A percentile compares a stretch with the other conserved stretches of the same genome.
phyloP scores from a whole-genome alignment of 1,140 invertebrate species.

The Camponotus vicinus region DNA sequence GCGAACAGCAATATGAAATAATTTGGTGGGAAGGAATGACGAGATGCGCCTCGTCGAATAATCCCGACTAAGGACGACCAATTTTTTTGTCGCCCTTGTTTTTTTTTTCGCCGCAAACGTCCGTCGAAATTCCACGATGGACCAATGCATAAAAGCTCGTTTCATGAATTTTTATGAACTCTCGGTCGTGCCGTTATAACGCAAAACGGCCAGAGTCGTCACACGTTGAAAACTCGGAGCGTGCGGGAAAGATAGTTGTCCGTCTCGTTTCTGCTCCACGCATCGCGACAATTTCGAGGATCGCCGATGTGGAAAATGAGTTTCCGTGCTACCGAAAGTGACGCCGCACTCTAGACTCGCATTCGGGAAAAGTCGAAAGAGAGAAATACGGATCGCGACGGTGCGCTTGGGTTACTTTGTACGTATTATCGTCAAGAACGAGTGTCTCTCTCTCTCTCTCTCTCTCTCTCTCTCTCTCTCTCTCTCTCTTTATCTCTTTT shows the following conservation, averaged over 20 bases:
- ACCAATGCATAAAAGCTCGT: slow-evolving; percentile 42
- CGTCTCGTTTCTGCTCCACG: slow-evolving; percentile 32
- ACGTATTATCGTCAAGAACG: slow-evolving; percentile 51
- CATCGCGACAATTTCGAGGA: slow-evolving; percentile 78
- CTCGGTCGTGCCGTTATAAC: slow-evolving; percentile 1
- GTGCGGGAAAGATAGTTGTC: slow-evolving; percentile 39
- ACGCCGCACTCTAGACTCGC: slow-evolving; percentile 23
- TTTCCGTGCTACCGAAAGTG: slow-evolving; percentile 74
- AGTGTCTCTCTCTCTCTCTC: slow-evolving; percentile 13
- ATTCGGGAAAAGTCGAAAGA: slow-evolving; percentile 52
- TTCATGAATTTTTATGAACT: slow-evolving; percentile 62
- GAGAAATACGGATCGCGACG: slow-evolving; percentile 49
- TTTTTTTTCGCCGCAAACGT: not conserved
- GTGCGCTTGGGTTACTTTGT: slow-evolving; percentile 50
- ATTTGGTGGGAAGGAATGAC: not conserved
- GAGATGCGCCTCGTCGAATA: not conserved
- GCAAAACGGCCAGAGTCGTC: slow-evolving; percentile 50
- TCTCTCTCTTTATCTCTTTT: not conserved
- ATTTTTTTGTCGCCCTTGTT: not conserved
- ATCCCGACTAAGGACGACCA: not conserved
- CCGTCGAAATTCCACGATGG: slow-evolving; percentile 42
- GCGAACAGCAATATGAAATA: not conserved
- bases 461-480: not conserved
- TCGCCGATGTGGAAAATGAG: slow-evolving; percentile 83
- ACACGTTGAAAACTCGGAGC: slow-evolving; percentile 13